Evolutionary conservation across 2,888 invertebrate genomes (phyloP), one percentile per base, ranked within the genome.

Genomic region (Rhamphomyia laevipes): DNA sequence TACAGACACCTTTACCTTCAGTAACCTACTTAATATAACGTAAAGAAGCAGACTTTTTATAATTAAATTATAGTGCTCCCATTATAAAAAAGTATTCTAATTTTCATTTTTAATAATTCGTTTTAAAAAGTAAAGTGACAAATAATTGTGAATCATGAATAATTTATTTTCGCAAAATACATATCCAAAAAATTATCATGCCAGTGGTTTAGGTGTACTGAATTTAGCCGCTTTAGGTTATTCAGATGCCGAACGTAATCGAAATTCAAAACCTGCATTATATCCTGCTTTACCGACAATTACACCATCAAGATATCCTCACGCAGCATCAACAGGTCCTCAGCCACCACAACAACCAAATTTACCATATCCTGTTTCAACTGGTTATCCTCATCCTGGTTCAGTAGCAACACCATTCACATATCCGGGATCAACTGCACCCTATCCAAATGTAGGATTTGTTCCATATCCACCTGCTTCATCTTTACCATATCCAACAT

Each of bases 111-210:
- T n/a, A n/a, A n/a, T n/a, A n/a, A n/a, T n/a, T n/a, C n/a, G n/a
- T n/a, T n/a, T n/a, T n/a, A n/a, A n/a, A n/a, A n/a, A n/a, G n/a
- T 7, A 27, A 27, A 27, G 23, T 27, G 23, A 27, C 23, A 7
- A 27, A 27, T 27, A 7, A 27, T 7, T 27, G 7, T 27, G 4
- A 21, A 21, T 7, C 23, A 27, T 27, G 23, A 27, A 27, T 27
- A 27, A 27, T 27, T 27, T 27, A 27, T 27, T 7, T 9, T 5
- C 23, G 9, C 23, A 5, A 9, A 27, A 27, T 27, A 27, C 9
- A 9, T 68, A 65, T 58, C 67, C 67, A 40, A 68, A 67, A 58
- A 68, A 68, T 59, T 68, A 66, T 60, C 63, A 65, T 56, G 61
- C 67, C 41, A 66, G 60, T 52, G 67, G 67, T 53, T 63, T 66